Percentiles rank a stretch among this genome's conserved stretches.
These are phyloP conservation scores for Drosophila serrata DNA, from an alignment of 1,140 invertebrate genomes.

Conservation along the genomic window DNA sequence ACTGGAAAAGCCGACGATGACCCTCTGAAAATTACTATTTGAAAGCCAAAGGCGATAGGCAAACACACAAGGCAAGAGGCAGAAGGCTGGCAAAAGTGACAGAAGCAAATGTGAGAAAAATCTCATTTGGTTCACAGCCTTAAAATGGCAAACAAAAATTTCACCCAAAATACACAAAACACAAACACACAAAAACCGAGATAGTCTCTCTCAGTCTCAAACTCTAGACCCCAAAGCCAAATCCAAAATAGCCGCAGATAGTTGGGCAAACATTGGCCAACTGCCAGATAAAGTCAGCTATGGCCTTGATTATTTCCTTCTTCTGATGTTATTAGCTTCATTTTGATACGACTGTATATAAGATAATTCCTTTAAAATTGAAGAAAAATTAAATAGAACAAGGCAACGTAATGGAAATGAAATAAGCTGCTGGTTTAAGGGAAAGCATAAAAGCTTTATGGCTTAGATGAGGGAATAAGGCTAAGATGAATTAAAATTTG, in stretches of 20 bases:
- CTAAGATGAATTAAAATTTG: background rate
- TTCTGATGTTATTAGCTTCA: slow-evolving; percentile 46
- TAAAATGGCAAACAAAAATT: slow-evolving; percentile 51
- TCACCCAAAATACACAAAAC: slow-evolving; percentile 29
- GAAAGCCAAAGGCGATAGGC: slow-evolving; percentile 46
- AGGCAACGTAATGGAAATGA: slow-evolving; percentile 11
- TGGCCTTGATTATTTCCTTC: slow-evolving; percentile 41
- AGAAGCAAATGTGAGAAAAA: slow-evolving; percentile 56
- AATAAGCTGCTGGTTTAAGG: slow-evolving; percentile 3
- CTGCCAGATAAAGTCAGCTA: slow-evolving; percentile 38
- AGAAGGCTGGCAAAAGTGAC: slow-evolving; percentile 5
- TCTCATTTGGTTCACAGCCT: slow-evolving; percentile 48
- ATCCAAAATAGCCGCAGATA: slow-evolving; percentile 48
- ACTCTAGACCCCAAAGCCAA: slow-evolving; percentile 41
- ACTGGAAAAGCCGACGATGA: slow-evolving; percentile 5
- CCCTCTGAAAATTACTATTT: slow-evolving; percentile 53
- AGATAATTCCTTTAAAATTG: slow-evolving; percentile 22
- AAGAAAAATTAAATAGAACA: slow-evolving; percentile 32
- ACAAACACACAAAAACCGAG: slow-evolving; percentile 21
- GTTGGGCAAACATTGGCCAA: slow-evolving; percentile 52
- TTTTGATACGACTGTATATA: slow-evolving; percentile 21
- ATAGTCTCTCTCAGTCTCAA: slow-evolving; percentile 7
- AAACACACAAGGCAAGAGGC: slow-evolving; percentile 20
- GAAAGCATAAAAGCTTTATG: background rate
- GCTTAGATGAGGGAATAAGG: background rate